A percentile compares a stretch with the other conserved stretches of the same genome.
These are phyloP conservation scores for Harpalus rufipes DNA, from an alignment of 2,888 invertebrate genomes.

Conservation along the genomic window DNA sequence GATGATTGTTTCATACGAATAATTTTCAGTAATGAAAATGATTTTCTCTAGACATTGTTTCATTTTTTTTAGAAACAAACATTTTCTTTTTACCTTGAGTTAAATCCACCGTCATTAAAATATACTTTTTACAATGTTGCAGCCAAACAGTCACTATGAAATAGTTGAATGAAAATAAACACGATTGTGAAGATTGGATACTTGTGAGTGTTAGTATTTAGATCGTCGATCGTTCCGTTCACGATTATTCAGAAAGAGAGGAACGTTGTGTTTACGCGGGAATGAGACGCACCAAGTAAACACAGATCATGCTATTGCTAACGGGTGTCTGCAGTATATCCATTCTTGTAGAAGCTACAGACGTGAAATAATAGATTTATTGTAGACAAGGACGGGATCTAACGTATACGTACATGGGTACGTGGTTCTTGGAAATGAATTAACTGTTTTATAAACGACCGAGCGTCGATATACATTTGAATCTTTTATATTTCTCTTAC, in stretches of 20 bases:
- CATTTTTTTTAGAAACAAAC: background rate
- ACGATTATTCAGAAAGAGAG: constrained; percentile 32
- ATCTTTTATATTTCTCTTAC: constrained; percentile 48
- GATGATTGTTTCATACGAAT: too few relatives aligned
- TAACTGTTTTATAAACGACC: constrained; percentile 53
- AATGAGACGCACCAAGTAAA: constrained; percentile 48
- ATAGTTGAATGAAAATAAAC: constrained; percentile 43
- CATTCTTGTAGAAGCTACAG: constrained; percentile 57
- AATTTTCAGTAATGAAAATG: background rate
- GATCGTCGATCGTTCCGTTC: constrained; percentile 13
- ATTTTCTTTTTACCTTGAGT: constrained; percentile 15
- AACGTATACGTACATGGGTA: constrained; percentile 26
- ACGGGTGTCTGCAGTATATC: constrained; percentile 65
- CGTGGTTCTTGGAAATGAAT: constrained; percentile 44
- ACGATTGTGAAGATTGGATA: constrained; percentile 21
- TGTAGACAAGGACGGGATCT: constrained; percentile 55
- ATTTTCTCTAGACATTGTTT: background rate
- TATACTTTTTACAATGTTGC: constrained; percentile 21
- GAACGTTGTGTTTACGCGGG: constrained; percentile 34
- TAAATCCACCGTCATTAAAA: constrained; percentile 22
- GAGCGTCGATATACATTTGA: constrained; percentile 40
- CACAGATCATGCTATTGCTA: constrained; percentile 57
- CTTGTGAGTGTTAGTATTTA: constrained; percentile 19
- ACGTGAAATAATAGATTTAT: constrained; percentile 65
- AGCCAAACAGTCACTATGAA: constrained; percentile 37